Evolutionary conservation across 2,113 vertebrate species (phyloP).

Genomic region (Propithecus coquereli): DNA sequence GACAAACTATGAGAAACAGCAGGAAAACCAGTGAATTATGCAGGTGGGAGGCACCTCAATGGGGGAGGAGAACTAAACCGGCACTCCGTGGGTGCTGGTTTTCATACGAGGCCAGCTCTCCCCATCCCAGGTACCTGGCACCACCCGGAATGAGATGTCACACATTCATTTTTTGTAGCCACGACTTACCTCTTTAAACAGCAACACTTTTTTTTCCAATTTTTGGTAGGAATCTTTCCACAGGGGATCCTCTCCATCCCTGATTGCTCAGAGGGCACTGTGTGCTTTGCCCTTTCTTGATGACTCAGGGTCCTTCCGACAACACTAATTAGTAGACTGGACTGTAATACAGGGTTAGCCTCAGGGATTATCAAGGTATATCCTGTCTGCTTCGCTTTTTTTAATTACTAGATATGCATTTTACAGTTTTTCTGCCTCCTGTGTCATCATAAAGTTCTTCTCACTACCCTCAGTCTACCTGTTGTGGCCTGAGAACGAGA

Average conservation of each 20-base stretch:
- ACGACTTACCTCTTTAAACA: not conserved
- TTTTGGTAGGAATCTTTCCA: not conserved
- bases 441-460: not conserved
- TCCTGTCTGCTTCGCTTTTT: not conserved
- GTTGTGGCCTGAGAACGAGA: not conserved
- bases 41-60: fast-evolving
- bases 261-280: not conserved
- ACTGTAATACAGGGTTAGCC: not conserved
- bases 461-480: not conserved
- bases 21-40: not conserved
- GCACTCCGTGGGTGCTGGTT: not conserved
- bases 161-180: not conserved
- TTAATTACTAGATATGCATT: not conserved
- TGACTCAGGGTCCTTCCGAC: not conserved
- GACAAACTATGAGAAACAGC: not conserved
- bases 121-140: fast-evolving
- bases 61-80: not conserved
- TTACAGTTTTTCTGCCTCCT: not conserved
- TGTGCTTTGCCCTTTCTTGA: not conserved
- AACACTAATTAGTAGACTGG: not conserved
- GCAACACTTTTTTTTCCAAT: not conserved
- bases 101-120: not conserved
- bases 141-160: not conserved
- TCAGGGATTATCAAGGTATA: not conserved
- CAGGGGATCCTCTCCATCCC: not conserved